A percentile compares a stretch with the other conserved stretches of the same genome.
These are phyloP conservation scores for Boloria euphrosyne DNA, from an alignment of 2,888 invertebrate species.

Conservation along the genomic window DNA sequence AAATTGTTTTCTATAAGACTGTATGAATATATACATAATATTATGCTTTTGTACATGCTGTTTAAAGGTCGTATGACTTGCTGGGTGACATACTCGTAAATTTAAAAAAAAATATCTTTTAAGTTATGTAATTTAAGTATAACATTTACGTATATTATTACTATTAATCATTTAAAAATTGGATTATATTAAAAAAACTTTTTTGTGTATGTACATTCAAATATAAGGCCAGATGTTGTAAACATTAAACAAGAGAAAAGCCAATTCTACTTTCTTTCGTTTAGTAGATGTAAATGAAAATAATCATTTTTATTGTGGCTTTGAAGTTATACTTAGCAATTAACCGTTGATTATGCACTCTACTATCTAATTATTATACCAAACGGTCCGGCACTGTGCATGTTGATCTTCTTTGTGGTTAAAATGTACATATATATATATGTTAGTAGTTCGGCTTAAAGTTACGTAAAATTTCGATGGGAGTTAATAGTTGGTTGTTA, in stretches of 20 bases:
- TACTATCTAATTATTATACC: constrained; percentile 27
- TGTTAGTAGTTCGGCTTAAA: neutral
- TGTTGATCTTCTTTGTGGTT: constrained; percentile 14
- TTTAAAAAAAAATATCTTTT: no score
- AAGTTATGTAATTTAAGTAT: no score
- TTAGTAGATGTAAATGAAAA: constrained; percentile 17
- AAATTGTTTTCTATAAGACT: no score
- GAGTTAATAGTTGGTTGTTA: no score
- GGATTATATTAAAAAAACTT: neutral
- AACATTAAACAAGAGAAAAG: constrained; percentile 8
- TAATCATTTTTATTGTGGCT: constrained; percentile 16
- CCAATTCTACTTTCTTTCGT: constrained; percentile 19
- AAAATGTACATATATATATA: neutral
- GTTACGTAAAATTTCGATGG: neutral
- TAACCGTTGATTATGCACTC: constrained; percentile 26
- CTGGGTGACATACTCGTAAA: no score
- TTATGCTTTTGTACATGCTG: no score
- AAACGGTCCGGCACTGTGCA: constrained; percentile 29
- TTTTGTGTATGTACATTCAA: neutral
- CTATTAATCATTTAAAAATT: neutral
- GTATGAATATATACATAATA: no score
- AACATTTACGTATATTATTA: no score
- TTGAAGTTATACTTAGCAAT: constrained; percentile 18
- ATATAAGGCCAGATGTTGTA: neutral
- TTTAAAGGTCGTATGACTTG: no score